Evolutionary conservation across 2,113 vertebrate genomes (phyloP).

Genomic region (Dolichallabes microphthalmus): DNA sequence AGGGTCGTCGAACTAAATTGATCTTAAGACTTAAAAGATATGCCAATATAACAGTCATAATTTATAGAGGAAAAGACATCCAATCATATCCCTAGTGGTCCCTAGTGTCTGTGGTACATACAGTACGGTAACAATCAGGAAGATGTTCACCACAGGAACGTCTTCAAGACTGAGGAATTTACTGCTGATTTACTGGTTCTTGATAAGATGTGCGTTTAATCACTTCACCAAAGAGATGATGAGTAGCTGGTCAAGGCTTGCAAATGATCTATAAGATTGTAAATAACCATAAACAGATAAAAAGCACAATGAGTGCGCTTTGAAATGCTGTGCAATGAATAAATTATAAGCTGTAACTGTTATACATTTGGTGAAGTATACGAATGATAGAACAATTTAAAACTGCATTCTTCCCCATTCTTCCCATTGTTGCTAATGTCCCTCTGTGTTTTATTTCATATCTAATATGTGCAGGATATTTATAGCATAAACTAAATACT

Average conservation of each 20-base stretch:
- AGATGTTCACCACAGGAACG: background rate
- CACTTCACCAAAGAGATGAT: background rate
- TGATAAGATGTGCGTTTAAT: background rate
- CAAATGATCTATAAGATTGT: background rate
- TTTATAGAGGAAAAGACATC: background rate
- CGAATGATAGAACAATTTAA: background rate
- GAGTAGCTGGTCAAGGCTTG: no score
- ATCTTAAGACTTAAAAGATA: background rate
- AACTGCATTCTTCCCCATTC: background rate
- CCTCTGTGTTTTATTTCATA: background rate
- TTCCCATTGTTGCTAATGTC: background rate
- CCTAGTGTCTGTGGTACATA: background rate
- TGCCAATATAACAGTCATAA: background rate
- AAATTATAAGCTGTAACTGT: background rate
- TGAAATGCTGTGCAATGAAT: background rate
- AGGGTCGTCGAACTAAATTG: background rate
- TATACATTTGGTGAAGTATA: background rate
- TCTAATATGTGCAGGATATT: background rate
- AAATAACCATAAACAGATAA: background rate
- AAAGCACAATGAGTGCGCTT: background rate
- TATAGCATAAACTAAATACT: no score
- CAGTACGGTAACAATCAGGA: background rate
- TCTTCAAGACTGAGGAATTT: background rate
- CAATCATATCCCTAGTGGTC: no score
- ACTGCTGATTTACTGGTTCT: background rate